Conservation (phyloP, 2,797 vertebrate species). For the Hafferia zeledoni region DNA sequence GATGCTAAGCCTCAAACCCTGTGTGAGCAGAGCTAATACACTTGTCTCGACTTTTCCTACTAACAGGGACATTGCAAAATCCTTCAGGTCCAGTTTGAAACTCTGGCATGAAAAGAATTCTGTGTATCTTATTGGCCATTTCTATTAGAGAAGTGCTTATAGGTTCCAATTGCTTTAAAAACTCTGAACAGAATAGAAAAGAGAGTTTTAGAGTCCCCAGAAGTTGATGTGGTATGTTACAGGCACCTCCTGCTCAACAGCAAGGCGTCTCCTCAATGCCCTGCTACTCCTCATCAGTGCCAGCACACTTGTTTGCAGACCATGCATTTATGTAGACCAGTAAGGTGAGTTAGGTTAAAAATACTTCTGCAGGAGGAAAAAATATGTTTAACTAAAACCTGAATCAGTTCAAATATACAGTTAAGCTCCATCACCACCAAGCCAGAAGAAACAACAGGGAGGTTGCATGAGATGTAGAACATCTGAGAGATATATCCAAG, state of each 20-base stretch:
- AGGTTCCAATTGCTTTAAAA: not conserved
- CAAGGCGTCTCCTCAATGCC: not conserved
- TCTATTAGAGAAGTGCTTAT: not conserved
- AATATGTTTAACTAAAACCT: not conserved
- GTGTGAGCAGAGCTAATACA: not conserved
- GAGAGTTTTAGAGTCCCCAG: not conserved
- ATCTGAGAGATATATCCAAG: not conserved
- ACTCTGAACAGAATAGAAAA: not conserved
- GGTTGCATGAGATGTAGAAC: not conserved
- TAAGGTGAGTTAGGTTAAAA: not conserved
- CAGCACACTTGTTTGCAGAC: not conserved
- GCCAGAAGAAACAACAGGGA: not conserved
- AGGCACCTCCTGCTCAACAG: not conserved
- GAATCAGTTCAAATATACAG: not conserved
- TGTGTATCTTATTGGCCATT: not conserved
- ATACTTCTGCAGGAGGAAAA: fast-evolving
- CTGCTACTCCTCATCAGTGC: not conserved
- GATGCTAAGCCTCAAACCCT: not conserved
- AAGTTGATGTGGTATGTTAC: not conserved
- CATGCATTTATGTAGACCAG: not conserved
- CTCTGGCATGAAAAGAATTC: not conserved
- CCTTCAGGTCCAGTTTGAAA: not conserved
- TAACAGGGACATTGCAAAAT: not conserved
- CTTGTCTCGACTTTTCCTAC: not conserved
- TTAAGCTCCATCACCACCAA: not conserved